Percentiles rank a stretch among this genome's conserved stretches.
Evolutionary conservation across 2,888 invertebrate species (phyloP).

Genomic region (Sepiola atlantica): DNA sequence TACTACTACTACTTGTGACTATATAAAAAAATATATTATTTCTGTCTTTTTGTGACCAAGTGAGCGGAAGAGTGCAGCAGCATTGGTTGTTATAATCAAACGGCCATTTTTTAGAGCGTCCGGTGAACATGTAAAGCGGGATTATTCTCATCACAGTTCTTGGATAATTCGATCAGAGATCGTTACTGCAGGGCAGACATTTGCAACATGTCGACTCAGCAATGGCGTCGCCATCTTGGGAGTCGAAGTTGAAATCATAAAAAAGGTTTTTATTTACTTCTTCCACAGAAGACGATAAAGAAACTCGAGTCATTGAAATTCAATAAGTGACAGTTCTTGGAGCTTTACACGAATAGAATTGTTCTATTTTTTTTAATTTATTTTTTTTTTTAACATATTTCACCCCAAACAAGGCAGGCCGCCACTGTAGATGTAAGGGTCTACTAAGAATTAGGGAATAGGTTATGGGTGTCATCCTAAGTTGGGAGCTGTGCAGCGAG

Average conservation of each 20-base stretch:
- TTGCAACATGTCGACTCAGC: background rate
- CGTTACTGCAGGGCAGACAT: background rate
- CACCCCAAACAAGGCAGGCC: too few relatives aligned
- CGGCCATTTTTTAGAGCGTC: background rate
- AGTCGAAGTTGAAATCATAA: background rate
- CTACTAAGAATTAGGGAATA: too few relatives aligned
- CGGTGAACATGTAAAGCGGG: background rate
- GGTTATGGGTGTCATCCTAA: too few relatives aligned
- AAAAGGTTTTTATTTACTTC: background rate
- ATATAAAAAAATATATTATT: too few relatives aligned
- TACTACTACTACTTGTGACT: too few relatives aligned
- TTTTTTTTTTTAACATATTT: too few relatives aligned
- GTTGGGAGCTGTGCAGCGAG: too few relatives aligned
- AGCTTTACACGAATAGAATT: background rate
- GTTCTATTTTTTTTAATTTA: too few relatives aligned
- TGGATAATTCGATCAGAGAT: background rate
- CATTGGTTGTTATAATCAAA: background rate
- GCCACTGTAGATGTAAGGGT: too few relatives aligned
- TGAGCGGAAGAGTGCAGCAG: background rate
- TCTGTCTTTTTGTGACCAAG: too few relatives aligned
- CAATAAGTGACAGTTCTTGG: background rate
- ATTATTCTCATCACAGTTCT: background rate
- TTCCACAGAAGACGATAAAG: background rate
- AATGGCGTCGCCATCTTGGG: conserved; percentile 4
- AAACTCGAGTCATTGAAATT: background rate